Evolutionary conservation across 2,888 invertebrate genomes (phyloP).

Genomic region (Hartigia nigra): DNA sequence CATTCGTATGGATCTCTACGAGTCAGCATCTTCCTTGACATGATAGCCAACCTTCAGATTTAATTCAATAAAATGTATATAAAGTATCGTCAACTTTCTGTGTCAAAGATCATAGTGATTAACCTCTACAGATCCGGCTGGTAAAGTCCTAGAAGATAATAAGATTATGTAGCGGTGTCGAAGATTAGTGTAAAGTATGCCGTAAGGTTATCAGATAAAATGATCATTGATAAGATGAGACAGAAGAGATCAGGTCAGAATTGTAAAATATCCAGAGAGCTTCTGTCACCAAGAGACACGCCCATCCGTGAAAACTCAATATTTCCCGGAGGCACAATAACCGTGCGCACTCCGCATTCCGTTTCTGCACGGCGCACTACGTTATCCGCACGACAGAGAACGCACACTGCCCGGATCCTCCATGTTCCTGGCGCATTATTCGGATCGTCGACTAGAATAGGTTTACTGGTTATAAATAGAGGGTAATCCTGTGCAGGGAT

Average conservation of each 20-base stretch:
- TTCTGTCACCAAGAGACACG: constrained; percentile 2
- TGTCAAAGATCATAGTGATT: background rate
- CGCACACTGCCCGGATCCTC: background rate
- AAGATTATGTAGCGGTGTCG: background rate
- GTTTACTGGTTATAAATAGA: constrained; percentile 28
- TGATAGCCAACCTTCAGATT: background rate
- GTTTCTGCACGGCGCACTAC: background rate
- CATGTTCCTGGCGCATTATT: constrained; percentile 25
- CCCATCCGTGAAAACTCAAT: constrained; percentile 7
- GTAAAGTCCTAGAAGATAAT: background rate
- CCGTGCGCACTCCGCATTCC: background rate
- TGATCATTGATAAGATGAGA: background rate
- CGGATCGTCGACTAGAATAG: constrained; percentile 37
- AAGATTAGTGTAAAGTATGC: background rate
- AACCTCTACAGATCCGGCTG: background rate
- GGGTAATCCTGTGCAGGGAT: background rate
- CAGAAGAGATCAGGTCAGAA: background rate
- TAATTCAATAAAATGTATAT: background rate
- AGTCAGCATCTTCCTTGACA: background rate
- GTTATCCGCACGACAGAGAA: background rate
- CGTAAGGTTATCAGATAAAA: background rate
- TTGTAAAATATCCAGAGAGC: background rate
- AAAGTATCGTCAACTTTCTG: background rate
- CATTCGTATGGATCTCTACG: background rate
- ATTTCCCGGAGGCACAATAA: constrained; percentile 2